Evolutionary conservation across 2,888 invertebrate genomes (phyloP), one percentile per base, ranked within the genome.

Genomic region (Habrosyne pyritoides): DNA sequence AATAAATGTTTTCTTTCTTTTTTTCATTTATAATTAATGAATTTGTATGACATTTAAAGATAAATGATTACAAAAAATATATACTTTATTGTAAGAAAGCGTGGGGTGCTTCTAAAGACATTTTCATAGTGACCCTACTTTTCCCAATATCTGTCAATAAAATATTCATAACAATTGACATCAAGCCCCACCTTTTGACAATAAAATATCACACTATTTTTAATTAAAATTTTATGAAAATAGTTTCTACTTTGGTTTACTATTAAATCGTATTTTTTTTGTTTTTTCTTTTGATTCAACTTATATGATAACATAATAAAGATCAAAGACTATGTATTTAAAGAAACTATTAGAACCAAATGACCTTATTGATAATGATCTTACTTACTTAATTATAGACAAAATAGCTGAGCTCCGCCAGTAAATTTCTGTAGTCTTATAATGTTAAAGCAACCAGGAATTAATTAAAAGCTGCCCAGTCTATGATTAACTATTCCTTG

Each of bases 401-500:
- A 2, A 3, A 33, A 33, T 6, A 42, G 18, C 24, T 5, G 24
- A 24, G 24, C 18, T 42, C 18, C 6, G 8, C 14, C 7, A 8
- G 18, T 8, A 42, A 42, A 42, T 42, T 42, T 42, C 18, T 14
- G 42, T 18, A 18, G 18, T 18, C 42, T 18, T 42, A 18, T 42
- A 18, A 42, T 42, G 7, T 42, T 18, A 6, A 18, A 42, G 18
- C 42, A 42, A 42, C 14, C 42, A 42, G 42, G 42, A 42, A 42
- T 42, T 42, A 42, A 42, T 42, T 42, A 18, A 42, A 8, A 8
- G 42, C 42, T 8, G 42, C 42, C 14, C 42, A 42, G 18, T 42
- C 42, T 42, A 42, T 42, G 7, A 42, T 42, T 42, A 42, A 42
- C 42, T 42, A 42, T 42, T 42, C 42, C 42, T 42, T 42, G 18